A percentile compares a stretch with the other conserved stretches of the same genome.
Evolutionary conservation across 2,113 vertebrate genomes (phyloP).

Genomic region (Myodes glareolus): DNA sequence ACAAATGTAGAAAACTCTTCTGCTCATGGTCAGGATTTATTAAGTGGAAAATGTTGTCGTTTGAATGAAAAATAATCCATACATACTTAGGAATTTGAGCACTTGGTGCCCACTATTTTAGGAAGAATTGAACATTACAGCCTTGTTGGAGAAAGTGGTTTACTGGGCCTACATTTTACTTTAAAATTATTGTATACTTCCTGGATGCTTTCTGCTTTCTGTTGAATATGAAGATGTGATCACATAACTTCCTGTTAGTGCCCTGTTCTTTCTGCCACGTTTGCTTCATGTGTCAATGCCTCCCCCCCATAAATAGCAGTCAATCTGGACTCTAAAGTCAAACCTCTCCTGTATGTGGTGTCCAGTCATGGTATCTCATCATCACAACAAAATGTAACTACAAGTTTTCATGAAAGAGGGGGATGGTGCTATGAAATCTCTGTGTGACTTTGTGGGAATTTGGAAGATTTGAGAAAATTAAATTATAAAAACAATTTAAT

Average conservation of each 20-base stretch:
- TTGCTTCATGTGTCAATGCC: not conserved
- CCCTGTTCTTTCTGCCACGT: not conserved
- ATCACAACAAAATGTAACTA: not conserved
- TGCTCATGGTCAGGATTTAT: not conserved
- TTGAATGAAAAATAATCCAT: not conserved
- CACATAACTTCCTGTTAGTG: not conserved
- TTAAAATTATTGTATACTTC: not conserved
- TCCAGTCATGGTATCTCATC: not conserved
- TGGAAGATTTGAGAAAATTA: not conserved
- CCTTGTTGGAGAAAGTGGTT: not conserved
- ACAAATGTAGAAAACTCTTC: not conserved
- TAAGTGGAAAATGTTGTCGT: not conserved
- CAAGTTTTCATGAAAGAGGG: not conserved
- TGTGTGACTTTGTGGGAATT: not conserved
- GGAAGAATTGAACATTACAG: not conserved
- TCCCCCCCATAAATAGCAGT: not conserved
- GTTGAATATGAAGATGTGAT: not conserved
- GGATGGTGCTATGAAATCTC: not conserved
- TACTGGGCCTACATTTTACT: not conserved
- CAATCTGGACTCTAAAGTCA: not conserved
- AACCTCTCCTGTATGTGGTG: not conserved
- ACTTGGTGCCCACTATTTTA: not conserved
- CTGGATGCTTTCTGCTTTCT: not conserved
- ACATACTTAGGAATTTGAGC: not conserved
- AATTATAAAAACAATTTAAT: not conserved